Evolutionary conservation across 2,888 invertebrate species (phyloP).

Genomic region (Blastobasis adustella): DNA sequence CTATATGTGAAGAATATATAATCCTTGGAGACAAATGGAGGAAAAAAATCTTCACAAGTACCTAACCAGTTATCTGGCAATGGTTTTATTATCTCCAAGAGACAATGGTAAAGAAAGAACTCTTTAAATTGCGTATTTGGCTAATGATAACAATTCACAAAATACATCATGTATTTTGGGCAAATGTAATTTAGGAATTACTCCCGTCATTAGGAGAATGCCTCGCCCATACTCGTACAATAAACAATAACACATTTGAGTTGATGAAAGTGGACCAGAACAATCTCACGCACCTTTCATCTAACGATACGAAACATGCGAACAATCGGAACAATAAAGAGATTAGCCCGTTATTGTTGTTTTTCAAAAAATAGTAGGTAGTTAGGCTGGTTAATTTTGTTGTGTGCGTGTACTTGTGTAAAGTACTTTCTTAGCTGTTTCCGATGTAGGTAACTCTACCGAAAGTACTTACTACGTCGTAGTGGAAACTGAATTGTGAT

Average conservation of each 20-base stretch:
- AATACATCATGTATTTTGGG: background rate
- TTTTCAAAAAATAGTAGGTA: background rate
- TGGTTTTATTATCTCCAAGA: background rate
- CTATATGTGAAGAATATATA: background rate
- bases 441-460: too few relatives aligned
- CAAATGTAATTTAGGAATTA: background rate
- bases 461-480: too few relatives aligned
- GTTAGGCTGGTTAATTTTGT: background rate
- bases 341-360: background rate
- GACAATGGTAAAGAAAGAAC: background rate
- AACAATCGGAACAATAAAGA: conserved; percentile 11
- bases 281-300: conserved; percentile 15
- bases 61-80: background rate
- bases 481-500: too few relatives aligned
- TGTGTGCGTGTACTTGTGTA: too few relatives aligned
- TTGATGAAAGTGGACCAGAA: conserved; percentile 19
- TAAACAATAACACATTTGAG: conserved; percentile 15
- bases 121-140: background rate
- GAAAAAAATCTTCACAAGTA: too few relatives aligned
- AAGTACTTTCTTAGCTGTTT: too few relatives aligned
- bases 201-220: conserved; percentile 18
- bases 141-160: background rate
- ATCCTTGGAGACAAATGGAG: too few relatives aligned
- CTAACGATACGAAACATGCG: conserved; percentile 27
- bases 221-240: conserved; percentile 22